Percentiles rank a stretch among this genome's conserved stretches.
Evolutionary conservation across 2,113 vertebrate species (phyloP).

Genomic region (Merops nubicus): DNA sequence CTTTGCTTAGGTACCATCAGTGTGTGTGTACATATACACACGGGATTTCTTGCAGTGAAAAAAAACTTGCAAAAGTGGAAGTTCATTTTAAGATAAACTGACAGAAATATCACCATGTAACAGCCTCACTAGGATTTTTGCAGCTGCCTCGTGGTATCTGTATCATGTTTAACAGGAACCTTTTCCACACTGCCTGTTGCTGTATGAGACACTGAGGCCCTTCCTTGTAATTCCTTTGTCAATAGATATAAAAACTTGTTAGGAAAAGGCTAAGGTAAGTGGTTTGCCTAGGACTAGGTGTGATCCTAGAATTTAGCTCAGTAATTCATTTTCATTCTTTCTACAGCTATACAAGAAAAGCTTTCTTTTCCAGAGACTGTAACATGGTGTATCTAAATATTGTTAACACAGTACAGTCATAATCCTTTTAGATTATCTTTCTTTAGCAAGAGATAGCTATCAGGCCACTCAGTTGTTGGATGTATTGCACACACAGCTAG

Average conservation of each 20-base stretch:
- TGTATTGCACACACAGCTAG: neutral
- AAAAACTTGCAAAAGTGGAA: constrained; percentile 9
- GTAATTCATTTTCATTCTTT: neutral
- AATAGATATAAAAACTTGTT: neutral
- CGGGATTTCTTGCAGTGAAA: neutral
- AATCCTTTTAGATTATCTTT: neutral
- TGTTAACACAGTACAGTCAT: neutral
- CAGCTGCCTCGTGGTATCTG: neutral
- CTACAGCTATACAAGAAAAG: neutral
- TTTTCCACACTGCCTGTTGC: neutral
- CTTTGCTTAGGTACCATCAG: neutral
- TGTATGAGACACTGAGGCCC: neutral
- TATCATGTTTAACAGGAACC: neutral
- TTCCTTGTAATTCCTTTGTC: neutral
- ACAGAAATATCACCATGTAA: neutral
- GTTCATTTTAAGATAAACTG: neutral
- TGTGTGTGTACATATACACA: neutral
- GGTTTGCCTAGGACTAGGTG: neutral
- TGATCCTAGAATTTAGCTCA: neutral
- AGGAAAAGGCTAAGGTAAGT: neutral
- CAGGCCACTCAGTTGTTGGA: neutral
- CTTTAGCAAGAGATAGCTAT: neutral
- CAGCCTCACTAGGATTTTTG: neutral
- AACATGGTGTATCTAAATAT: neutral
- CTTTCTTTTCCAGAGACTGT: neutral